Evolutionary conservation across 2,888 invertebrate species (phyloP).

Genomic region (Sisyra nigra): DNA sequence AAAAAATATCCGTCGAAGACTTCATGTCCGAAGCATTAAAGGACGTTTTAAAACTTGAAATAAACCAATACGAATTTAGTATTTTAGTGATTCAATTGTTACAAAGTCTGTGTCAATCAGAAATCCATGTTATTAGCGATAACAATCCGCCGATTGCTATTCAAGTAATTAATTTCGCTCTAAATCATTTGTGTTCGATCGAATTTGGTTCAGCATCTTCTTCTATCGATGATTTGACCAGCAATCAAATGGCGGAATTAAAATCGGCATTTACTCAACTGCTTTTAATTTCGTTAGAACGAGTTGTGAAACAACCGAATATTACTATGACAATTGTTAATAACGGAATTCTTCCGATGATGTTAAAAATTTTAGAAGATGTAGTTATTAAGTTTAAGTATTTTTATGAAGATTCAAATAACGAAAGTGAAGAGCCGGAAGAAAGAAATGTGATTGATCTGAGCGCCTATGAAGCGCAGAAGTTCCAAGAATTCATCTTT

Average conservation of each 20-base stretch:
- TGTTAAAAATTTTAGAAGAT: slow-evolving; percentile 39
- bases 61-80: slow-evolving; percentile 38
- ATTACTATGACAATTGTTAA: slow-evolving; percentile 39
- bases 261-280: slow-evolving; percentile 39
- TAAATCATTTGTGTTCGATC: slow-evolving; percentile 40
- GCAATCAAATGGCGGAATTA: slow-evolving; percentile 28
- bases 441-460: slow-evolving; percentile 3
- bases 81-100: slow-evolving; percentile 38
- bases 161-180: slow-evolving; percentile 41
- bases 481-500: slow-evolving; percentile 40
- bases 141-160: slow-evolving; percentile 37
- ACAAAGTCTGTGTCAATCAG: slow-evolving; percentile 34
- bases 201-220: slow-evolving; percentile 36
- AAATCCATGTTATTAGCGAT: slow-evolving; percentile 32
- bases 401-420: slow-evolving; percentile 8
- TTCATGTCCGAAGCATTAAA: slow-evolving; percentile 34
- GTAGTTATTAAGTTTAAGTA: slow-evolving; percentile 25
- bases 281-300: slow-evolving; percentile 38
- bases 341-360: slow-evolving; percentile 43
- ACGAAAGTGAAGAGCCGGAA: slow-evolving; percentile 1
- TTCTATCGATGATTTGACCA: slow-evolving; percentile 19
- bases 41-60: slow-evolving; percentile 32
- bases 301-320: slow-evolving; percentile 33
- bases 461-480: slow-evolving; percentile 27
- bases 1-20: slow-evolving; percentile 33